Evolutionary conservation across 2,797 vertebrate genomes (phyloP), one percentile per base, ranked within the genome.

Genomic region (Xiphophorus birchmanni): DNA sequence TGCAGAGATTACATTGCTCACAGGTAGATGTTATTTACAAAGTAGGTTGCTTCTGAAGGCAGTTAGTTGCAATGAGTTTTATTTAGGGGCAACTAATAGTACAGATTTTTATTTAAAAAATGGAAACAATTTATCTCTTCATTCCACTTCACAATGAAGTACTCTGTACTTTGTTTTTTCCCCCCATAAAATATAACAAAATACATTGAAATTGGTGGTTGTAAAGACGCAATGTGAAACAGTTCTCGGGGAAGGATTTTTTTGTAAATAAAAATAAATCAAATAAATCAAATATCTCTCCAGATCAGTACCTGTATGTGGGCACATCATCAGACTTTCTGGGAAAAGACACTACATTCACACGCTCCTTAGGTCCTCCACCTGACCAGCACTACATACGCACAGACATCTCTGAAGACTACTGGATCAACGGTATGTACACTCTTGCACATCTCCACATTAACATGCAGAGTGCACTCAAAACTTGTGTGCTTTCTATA

Each of bases 321-420:
- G 99, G 98, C 90, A 99, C 98, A 13, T 97, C 98, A 26, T 99
- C 98, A 58, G 98, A 99, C 95, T 99, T 99, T 93, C 96, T 99
- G 91, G 98, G 99, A 89, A 99, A 99, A 92, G 99, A 99, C 86
- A 97, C 97, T 0, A 96, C 96, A 0, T 97, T 99, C 93, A 98
- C 97, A 18, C 97, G 99, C 84, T 99, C 98, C 75, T 96, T 99
- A 6, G 98, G 98, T 74, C 96, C 97, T 76, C 94, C 96, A 77
- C 96, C 97, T 2, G 97, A 98, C 92, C 97, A 98, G 90, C 96
- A 98, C 93, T 99, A 97, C 95, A 97, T 99, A 91, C 97, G 98
- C 91, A 99, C 98, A 2, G 99, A 99, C 90, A 97, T 98, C 89
- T 98, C 98, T 8, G 98, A 99, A 65, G 97, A 99, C 93, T 97